Percentiles rank a stretch among this genome's conserved stretches.
Evolutionary conservation across 2,113 vertebrate genomes (phyloP).

Genomic region (Chaenocephalus aceratus): DNA sequence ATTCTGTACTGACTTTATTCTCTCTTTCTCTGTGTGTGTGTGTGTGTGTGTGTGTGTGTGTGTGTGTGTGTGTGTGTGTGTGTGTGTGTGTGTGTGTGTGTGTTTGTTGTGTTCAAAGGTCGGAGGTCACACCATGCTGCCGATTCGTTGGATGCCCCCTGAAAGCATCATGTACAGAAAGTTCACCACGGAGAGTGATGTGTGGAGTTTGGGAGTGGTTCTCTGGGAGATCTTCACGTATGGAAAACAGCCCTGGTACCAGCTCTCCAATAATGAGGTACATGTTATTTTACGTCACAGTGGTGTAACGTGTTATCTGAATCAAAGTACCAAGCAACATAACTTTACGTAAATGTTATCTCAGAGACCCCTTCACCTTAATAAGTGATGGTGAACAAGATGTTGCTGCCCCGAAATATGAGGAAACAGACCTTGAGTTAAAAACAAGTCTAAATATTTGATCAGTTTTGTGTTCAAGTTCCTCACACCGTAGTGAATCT

Average conservation of each 20-base stretch:
- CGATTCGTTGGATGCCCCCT: conserved; percentile 99
- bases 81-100: conserved; percentile 28
- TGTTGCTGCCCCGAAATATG: conserved; percentile 17
- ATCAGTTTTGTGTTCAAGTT: conserved; percentile 15
- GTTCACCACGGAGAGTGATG: conserved; percentile 98
- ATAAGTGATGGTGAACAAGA: conserved; percentile 49
- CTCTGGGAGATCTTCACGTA: conserved; percentile 99
- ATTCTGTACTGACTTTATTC: conserved; percentile 11
- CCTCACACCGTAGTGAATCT: conserved; percentile 22
- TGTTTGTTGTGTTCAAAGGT: conserved; percentile 84
- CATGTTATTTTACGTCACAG: neutral
- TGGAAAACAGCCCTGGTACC: conserved; percentile 99
- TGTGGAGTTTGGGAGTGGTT: conserved; percentile 98
- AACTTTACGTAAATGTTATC: conserved; percentile 20
- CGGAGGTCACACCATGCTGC: conserved; percentile 98
- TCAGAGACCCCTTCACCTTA: conserved; percentile 24
- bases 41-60: conserved; percentile 53
- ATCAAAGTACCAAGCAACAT: neutral
- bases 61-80: conserved; percentile 29
- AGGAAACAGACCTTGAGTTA: conserved; percentile 23
- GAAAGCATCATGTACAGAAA: conserved; percentile 99
- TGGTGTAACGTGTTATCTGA: neutral
- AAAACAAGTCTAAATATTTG: conserved; percentile 43
- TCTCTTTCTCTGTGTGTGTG: neutral
- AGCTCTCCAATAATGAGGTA: conserved; percentile 99